These are phyloP conservation scores for Arge pagana DNA, from an alignment of 2,888 invertebrate species.

Conservation along the genomic window DNA sequence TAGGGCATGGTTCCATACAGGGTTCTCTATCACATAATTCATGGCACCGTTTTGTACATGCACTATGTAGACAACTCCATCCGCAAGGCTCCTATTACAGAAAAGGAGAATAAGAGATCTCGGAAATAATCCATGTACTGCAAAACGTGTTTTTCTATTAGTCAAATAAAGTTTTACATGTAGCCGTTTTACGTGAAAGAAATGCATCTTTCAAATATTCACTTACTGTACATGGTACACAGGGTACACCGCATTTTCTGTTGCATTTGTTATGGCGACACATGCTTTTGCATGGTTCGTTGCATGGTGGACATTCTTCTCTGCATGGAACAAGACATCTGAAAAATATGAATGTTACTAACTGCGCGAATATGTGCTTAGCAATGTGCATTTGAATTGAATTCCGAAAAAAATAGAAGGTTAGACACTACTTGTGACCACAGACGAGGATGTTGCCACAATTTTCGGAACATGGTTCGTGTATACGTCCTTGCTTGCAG, in stretches of 20 bases:
- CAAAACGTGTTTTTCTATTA: too few relatives aligned
- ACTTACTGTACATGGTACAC: slow-evolving; percentile 49
- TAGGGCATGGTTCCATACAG: slow-evolving; percentile 58
- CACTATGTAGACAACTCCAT: slow-evolving; percentile 60
- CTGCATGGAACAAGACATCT: slow-evolving; percentile 64
- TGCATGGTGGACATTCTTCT: slow-evolving; percentile 65
- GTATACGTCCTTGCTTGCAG: slow-evolving; percentile 67
- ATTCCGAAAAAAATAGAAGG: neutral
- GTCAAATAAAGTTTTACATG: too few relatives aligned
- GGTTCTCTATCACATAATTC: slow-evolving; percentile 59
- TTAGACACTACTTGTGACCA: slow-evolving; percentile 67
- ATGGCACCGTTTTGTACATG: slow-evolving; percentile 60
- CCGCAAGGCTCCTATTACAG: slow-evolving; percentile 58
- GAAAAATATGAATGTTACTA: too few relatives aligned
- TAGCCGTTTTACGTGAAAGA: too few relatives aligned
- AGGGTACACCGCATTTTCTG: slow-evolving; percentile 56
- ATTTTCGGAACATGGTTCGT: slow-evolving; percentile 62
- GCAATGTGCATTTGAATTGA: too few relatives aligned
- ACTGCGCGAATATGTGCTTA: too few relatives aligned
- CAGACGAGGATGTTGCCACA: slow-evolving; percentile 67
- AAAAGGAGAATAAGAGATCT: too few relatives aligned
- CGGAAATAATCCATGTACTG: too few relatives aligned
- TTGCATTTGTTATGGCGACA: slow-evolving; percentile 64
- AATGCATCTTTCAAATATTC: too few relatives aligned
- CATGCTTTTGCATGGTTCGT: slow-evolving; percentile 57